Conservation (phyloP, 2,113 vertebrate species). For the Emydura subglobosa region DNA sequence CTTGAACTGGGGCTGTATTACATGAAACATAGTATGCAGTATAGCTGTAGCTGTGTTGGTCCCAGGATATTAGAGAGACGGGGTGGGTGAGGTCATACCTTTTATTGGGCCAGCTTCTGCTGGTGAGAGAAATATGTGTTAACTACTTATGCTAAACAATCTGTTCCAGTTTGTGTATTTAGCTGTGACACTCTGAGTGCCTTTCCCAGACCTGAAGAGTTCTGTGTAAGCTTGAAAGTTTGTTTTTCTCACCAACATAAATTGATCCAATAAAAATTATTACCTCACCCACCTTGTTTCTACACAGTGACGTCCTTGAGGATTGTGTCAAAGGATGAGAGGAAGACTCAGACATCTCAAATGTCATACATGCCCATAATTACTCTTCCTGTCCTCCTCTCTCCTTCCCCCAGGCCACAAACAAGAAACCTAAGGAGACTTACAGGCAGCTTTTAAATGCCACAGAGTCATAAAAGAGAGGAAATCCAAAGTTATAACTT, state of each 20-base stretch:
- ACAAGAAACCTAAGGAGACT: slow-evolving; percentile 40
- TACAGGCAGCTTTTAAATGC: slow-evolving; percentile 68
- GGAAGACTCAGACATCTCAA: neutral
- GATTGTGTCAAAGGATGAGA: neutral
- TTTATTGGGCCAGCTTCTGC: neutral
- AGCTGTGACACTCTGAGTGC: neutral
- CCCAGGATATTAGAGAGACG: neutral
- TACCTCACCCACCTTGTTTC: neutral
- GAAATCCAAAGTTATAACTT: neutral
- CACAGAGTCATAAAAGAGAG: slow-evolving; percentile 34
- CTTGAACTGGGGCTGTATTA: neutral
- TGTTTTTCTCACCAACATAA: neutral
- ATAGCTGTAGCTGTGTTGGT: neutral
- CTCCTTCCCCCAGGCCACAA: slow-evolving; percentile 51
- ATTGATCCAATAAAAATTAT: neutral
- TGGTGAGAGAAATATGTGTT: neutral
- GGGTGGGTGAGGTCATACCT: neutral
- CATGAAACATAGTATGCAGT: neutral
- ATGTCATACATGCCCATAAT: slow-evolving; percentile 24
- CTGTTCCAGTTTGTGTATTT: neutral
- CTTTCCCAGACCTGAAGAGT: neutral
- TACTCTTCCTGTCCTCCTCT: slow-evolving; percentile 46
- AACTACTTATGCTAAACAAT: neutral
- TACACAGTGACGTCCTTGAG: rapidly evolving
- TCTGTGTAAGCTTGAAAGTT: neutral